Base-by-base conservation (phyloP, 2,113 vertebrate genomes). In the Sebastes schlegelii region DNA sequence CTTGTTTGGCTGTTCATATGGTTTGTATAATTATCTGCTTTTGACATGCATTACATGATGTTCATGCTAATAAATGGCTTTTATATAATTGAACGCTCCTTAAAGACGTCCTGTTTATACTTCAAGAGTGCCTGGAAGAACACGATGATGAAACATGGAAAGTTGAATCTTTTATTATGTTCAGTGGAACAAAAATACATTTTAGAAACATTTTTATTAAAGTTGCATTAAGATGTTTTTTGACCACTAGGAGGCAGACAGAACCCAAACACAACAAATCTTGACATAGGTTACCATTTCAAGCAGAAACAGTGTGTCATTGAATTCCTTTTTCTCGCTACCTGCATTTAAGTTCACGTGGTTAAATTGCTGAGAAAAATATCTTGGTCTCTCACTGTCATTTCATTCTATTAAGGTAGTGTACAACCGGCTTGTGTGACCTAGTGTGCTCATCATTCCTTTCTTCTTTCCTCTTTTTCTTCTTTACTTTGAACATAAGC, bases 1-100 rank as follows among this genome's bases (percentile, higher is more conserved):
- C 91, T 80, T 87, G 64, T 92, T 89, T 81, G 49, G 34, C 54
- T 65, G 19, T 84, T 90, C 68, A 80, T 55, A 79, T 83, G 78
- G 55, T 80, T 89, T 64, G 43, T 70, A 13, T 84, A 67, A 79
- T 77, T 46, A 80, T 77, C 80, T 79, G 60, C 76, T 76, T 77
- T 75, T 69, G 73, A 81, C 75, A 72, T 77, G 76, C 76, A 74
- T 86, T 83, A 85, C 78, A 80, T 48, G 61, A 89, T 43, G 67
- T 77, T 67, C 76, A 73, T 66, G 69, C 73, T 71, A 82, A 79
- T 89, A 52, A 70, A 67, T 82, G 21, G 6, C 1, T 73, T 74
- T 79, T 42, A 48, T 79, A 40, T 62, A 51, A 74, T 4, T 34
- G 13, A 3, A 61, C 4, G 19, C 10, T 55, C 9, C 64, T 73